Evolutionary conservation across 2,113 vertebrate species (phyloP).

Genomic region (Heptranchias perlo): DNA sequence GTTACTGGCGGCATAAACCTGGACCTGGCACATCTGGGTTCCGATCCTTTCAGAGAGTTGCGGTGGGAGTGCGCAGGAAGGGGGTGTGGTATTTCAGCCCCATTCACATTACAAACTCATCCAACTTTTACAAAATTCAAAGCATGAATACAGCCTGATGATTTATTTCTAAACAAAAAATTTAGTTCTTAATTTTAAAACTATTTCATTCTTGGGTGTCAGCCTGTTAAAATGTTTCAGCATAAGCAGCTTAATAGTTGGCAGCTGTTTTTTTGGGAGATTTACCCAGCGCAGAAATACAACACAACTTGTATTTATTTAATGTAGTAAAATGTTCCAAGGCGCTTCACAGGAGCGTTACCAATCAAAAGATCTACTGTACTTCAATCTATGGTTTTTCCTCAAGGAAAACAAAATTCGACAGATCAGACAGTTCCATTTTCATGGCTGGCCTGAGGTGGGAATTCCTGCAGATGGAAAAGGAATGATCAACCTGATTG

Average conservation of each 20-base stretch:
- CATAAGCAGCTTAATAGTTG: not conserved
- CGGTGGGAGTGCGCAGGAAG: too few species aligned
- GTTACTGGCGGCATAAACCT: too few species aligned
- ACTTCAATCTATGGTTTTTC: not conserved
- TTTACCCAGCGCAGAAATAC: not conserved
- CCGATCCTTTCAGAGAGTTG: too few species aligned
- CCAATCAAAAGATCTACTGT: not conserved
- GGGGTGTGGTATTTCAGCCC: too few species aligned
- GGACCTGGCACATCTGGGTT: too few species aligned
- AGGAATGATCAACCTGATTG: slow-evolving; percentile 97
- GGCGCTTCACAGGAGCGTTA: too few species aligned
- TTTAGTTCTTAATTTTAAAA: too few species aligned
- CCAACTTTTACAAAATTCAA: too few species aligned
- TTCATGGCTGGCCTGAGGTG: slow-evolving; percentile 96
- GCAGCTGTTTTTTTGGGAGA: not conserved
- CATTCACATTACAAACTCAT: too few species aligned
- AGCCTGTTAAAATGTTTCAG: not conserved
- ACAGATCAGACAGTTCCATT: slow-evolving; percentile 91
- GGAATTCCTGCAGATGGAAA: slow-evolving; percentile 91
- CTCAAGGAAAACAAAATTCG: slow-evolving; percentile 88
- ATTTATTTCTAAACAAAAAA: not conserved
- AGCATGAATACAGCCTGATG: not conserved
- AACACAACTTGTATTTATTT: too few species aligned
- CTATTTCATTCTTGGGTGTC: not conserved
- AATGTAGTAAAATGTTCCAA: too few species aligned